Evolutionary conservation across 2,888 invertebrate species (phyloP).

Genomic region (Dryocosmus kuriphilus): DNA sequence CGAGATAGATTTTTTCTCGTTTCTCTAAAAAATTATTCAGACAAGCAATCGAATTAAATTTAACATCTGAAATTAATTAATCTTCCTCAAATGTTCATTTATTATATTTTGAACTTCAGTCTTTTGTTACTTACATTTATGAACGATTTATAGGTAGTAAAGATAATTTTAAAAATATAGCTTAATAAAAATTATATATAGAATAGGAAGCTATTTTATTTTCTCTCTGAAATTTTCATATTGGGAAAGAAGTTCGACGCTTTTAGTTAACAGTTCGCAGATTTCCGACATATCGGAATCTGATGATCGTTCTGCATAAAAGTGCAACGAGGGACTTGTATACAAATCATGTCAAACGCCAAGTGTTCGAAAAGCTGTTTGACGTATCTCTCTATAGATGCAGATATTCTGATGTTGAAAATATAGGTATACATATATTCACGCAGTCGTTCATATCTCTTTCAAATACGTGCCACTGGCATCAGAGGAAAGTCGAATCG

Average conservation of each 20-base stretch:
- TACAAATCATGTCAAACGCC: slow-evolving; percentile 13
- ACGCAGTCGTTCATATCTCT: neutral
- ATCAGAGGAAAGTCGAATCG: slow-evolving; percentile 10
- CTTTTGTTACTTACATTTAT: too few species aligned
- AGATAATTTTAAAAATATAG: too few species aligned
- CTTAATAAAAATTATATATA: too few species aligned
- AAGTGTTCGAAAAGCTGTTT: slow-evolving; percentile 22
- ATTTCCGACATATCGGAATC: neutral
- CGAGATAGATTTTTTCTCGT: too few species aligned
- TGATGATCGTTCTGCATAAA: slow-evolving; percentile 26
- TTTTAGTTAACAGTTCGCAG: neutral
- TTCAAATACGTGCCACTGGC: slow-evolving; percentile 4
- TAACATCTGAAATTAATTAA: too few species aligned
- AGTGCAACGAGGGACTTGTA: slow-evolving; percentile 13
- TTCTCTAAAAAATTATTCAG: too few species aligned
- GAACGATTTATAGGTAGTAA: too few species aligned
- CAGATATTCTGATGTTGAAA: neutral
- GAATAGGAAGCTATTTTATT: too few species aligned
- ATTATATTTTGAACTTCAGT: too few species aligned
- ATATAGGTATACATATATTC: neutral
- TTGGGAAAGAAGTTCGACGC: neutral
- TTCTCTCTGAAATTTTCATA: neutral
- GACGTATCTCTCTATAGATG: neutral
- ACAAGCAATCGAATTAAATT: too few species aligned
- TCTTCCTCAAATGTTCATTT: too few species aligned